A percentile compares a stretch with the other conserved stretches of the same genome.
These are phyloP conservation scores for Labeo rohita DNA, from an alignment of 2,113 vertebrate species.

Conservation along the genomic window DNA sequence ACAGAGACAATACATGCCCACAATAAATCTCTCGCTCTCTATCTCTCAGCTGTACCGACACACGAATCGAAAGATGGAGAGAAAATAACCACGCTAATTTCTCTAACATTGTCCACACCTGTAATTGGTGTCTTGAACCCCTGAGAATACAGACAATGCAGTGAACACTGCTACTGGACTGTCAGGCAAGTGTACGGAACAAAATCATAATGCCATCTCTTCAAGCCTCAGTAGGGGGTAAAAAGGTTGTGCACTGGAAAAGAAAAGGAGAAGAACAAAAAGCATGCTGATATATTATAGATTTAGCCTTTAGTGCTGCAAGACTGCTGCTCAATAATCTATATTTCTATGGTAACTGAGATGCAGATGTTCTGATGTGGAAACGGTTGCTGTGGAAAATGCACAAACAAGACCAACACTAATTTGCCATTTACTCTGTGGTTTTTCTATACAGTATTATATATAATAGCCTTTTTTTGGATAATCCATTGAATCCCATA, in stretches of 20 bases:
- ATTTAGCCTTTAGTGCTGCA: slow-evolving; percentile 24
- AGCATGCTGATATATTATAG: slow-evolving; percentile 9
- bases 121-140: slow-evolving; percentile 10
- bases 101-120: neutral
- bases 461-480: neutral
- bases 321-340: slow-evolving; percentile 18
- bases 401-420: neutral
- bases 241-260: neutral
- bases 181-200: neutral
- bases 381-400: neutral
- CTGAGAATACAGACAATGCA: neutral
- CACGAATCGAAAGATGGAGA: neutral
- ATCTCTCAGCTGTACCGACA: neutral
- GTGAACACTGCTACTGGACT: neutral
- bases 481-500: too few species aligned
- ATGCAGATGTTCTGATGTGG: slow-evolving; percentile 4
- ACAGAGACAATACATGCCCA: slow-evolving; percentile 19
- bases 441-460: neutral
- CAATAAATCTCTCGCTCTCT: neutral
- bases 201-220: neutral
- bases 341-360: slow-evolving; percentile 38
- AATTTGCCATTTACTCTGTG: neutral
- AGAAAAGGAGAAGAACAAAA: slow-evolving; percentile 30
- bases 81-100: neutral
- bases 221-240: neutral